These are phyloP conservation scores for Penaeus chinensis DNA, from an alignment of 1,140 invertebrate genomes.

Conservation along the genomic window DNA sequence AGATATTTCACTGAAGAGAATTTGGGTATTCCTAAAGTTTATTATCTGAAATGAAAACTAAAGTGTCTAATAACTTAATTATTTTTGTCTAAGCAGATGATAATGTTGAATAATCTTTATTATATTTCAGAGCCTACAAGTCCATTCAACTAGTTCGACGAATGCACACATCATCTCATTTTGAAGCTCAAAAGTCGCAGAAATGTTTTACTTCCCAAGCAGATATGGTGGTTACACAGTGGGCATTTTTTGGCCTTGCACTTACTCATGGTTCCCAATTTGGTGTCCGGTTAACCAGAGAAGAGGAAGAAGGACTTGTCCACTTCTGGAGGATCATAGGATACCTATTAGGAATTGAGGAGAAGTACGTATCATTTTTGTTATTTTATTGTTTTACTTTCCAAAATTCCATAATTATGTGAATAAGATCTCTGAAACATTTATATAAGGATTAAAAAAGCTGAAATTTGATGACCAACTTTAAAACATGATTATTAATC, in stretches of 20 bases:
- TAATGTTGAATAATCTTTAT: too few relatives aligned
- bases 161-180: constrained; percentile 36
- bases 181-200: not conserved
- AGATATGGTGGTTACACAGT: constrained; percentile 59
- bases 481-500: too few relatives aligned
- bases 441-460: too few relatives aligned
- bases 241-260: constrained; percentile 55
- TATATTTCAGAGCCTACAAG: constrained; percentile 53
- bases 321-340: constrained; percentile 60
- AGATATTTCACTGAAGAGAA: too few relatives aligned
- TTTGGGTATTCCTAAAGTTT: too few relatives aligned
- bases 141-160: constrained; percentile 50
- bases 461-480: too few relatives aligned
- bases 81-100: too few relatives aligned
- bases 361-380: constrained; percentile 23
- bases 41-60: too few relatives aligned
- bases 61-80: too few relatives aligned
- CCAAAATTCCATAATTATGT: too few relatives aligned
- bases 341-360: constrained; percentile 59
- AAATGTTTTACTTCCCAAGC: constrained; percentile 32
- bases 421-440: too few relatives aligned
- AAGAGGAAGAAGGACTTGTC: constrained; percentile 40
- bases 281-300: constrained; percentile 23
- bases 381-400: too few relatives aligned
- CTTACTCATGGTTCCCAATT: constrained; percentile 40